Evolutionary conservation across 2,113 vertebrate genomes (phyloP), one percentile per base, ranked within the genome.

Genomic region (Prolemur simus): DNA sequence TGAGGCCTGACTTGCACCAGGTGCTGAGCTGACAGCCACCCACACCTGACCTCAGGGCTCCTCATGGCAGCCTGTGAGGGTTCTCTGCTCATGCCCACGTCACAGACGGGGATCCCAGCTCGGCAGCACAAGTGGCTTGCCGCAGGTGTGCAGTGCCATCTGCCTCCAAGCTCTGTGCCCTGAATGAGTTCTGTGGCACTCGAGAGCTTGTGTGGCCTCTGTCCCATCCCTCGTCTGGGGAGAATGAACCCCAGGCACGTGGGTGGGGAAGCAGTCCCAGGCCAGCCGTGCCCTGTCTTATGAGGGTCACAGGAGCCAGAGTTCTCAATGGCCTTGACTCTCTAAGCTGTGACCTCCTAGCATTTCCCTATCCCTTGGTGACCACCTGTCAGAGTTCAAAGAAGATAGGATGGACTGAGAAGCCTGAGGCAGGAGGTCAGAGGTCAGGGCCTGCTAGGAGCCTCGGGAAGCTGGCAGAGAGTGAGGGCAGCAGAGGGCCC

Each of bases 191-290:
- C 42, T 42, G 71, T 73, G 82, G 34, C 47, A 47, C 39, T 20
- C 21, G 12, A 0, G 5, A 13, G 32, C 21, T 71, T 29, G 27
- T 1, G 27, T 47, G 63, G 56, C 84, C 39, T 39, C 71, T 32
- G 11, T 37, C 9, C 25, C 23, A 2, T 39, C 25, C 3, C 5
- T 32, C 27, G 37, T 60, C 47, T 3, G 1, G 0, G n/a, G n/a
- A 32, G 42, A 56, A 32, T 1, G 13, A 81, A 39, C 52, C 0
- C 1, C 17, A 60, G 76, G 20, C 2, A 10, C 4, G 17, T 34
- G 60, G 66, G 9, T 32, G 12, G 49, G 17, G 42, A 20, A 60
- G n/a, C 34, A 37, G 47, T 45, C 66, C n/a, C 23, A 11, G 12
- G 42, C 17, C 20, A 45, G 42, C 29, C 21, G 54, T 15, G 27